Percentiles rank a stretch among this genome's conserved stretches.
These are phyloP conservation scores for Drosophila varians DNA, from an alignment of 1,140 invertebrate species.

Conservation along the genomic window DNA sequence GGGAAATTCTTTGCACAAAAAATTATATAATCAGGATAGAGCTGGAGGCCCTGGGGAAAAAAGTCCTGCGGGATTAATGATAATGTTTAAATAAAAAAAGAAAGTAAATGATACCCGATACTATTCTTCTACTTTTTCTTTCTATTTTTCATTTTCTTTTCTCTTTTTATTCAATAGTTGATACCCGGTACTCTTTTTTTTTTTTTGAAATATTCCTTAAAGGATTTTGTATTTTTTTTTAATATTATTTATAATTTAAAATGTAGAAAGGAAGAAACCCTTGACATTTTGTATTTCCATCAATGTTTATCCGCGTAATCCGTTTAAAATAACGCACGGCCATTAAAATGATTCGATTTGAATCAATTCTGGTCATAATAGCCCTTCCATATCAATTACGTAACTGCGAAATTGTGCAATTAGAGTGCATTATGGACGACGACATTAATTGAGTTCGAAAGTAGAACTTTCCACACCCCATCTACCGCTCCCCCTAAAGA, in stretches of 20 bases:
- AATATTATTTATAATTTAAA: too few species aligned
- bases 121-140: too few species aligned
- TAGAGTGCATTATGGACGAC: slow-evolving; percentile 38
- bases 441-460: slow-evolving; percentile 32
- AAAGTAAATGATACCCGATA: too few species aligned
- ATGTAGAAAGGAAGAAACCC: too few species aligned
- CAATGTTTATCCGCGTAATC: slow-evolving; percentile 5
- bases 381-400: slow-evolving; percentile 37
- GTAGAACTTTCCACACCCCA: neutral
- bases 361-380: slow-evolving; percentile 16
- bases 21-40: neutral
- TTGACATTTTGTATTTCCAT: neutral
- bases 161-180: too few species aligned
- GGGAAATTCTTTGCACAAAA: neutral
- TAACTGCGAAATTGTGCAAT: slow-evolving; percentile 24
- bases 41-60: too few species aligned
- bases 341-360: slow-evolving; percentile 38
- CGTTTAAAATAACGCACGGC: slow-evolving; percentile 14
- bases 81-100: too few species aligned
- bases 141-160: too few species aligned
- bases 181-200: too few species aligned
- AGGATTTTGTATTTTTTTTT: too few species aligned
- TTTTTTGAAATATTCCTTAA: too few species aligned
- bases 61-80: too few species aligned
- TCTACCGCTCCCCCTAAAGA: slow-evolving; percentile 2